Conservation (phyloP, 2,797 vertebrate genomes). For the Mastacembelus armatus region DNA sequence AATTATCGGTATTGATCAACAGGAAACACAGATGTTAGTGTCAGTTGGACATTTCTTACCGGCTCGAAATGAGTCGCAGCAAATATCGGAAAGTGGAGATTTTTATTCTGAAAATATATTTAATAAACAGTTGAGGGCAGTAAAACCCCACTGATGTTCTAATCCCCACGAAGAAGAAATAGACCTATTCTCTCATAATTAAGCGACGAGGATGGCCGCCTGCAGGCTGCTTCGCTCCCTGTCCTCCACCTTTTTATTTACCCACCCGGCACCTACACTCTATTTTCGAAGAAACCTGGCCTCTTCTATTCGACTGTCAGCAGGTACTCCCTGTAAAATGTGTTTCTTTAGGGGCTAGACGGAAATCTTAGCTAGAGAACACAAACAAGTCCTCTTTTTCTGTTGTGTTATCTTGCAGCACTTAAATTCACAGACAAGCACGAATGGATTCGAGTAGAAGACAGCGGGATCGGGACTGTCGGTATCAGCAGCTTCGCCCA, state of each 20-base stretch:
- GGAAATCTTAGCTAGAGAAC: slow-evolving; percentile 29
- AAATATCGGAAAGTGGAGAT: too few relatives aligned
- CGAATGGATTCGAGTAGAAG: slow-evolving; percentile 94
- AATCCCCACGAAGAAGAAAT: slow-evolving; percentile 46
- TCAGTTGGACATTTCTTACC: background rate
- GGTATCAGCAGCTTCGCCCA: slow-evolving; percentile 98
- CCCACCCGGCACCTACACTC: slow-evolving; percentile 43
- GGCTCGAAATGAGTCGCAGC: too few relatives aligned
- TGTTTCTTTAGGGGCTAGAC: slow-evolving; percentile 10
- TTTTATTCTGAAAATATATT: background rate
- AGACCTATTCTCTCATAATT: slow-evolving; percentile 43
- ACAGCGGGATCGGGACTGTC: slow-evolving; percentile 90
- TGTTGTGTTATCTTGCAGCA: slow-evolving; percentile 81
- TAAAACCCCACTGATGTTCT: background rate
- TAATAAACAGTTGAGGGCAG: slow-evolving; percentile 21
- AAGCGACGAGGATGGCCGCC: slow-evolving; percentile 81
- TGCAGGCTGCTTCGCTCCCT: slow-evolving; percentile 72
- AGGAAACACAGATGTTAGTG: background rate
- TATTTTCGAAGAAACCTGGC: slow-evolving; percentile 68
- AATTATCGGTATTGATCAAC: background rate
- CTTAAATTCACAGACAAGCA: slow-evolving; percentile 98
- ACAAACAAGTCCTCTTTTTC: too few relatives aligned
- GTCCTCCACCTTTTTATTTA: slow-evolving; percentile 74
- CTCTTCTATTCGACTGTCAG: slow-evolving; percentile 64
- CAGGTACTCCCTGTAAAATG: slow-evolving; percentile 69